These are phyloP conservation scores for Plebejus anna DNA, from an alignment of 2,888 invertebrate genomes.

Conservation along the genomic window DNA sequence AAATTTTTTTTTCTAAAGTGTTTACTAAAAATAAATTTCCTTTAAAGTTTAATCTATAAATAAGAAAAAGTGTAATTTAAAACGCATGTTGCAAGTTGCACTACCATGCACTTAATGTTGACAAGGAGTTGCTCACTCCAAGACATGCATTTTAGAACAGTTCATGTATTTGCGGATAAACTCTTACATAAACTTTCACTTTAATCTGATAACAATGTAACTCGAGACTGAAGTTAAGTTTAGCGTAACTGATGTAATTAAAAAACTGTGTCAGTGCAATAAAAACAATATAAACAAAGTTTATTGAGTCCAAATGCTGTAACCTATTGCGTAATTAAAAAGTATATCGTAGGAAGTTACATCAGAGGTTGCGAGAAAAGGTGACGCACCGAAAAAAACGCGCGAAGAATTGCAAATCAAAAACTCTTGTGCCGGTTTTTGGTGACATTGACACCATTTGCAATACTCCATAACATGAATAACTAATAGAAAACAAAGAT, in stretches of 20 bases:
- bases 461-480: slow-evolving; percentile 51
- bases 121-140: no score
- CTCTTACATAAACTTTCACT: slow-evolving; percentile 13
- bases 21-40: not conserved
- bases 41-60: not conserved
- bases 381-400: slow-evolving; percentile 63
- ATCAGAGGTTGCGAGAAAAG: slow-evolving; percentile 60
- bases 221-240: not conserved
- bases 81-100: no score
- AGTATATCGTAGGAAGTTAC: slow-evolving; percentile 56
- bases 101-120: not conserved
- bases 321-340: slow-evolving; percentile 50
- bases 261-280: not conserved
- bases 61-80: not conserved
- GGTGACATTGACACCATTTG: slow-evolving; percentile 68
- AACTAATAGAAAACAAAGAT: not conserved
- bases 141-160: not conserved
- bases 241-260: slow-evolving; percentile 2
- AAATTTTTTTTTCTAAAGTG: not conserved
- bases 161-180: not conserved
- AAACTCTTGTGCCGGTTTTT: slow-evolving; percentile 56
- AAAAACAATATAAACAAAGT: slow-evolving; percentile 29
- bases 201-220: slow-evolving; percentile 15
- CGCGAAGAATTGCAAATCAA: slow-evolving; percentile 54
- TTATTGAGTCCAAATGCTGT: slow-evolving; percentile 42